phyloP scores from a whole-genome alignment of 2,797 vertebrate species.

The Muscicapa striata region DNA sequence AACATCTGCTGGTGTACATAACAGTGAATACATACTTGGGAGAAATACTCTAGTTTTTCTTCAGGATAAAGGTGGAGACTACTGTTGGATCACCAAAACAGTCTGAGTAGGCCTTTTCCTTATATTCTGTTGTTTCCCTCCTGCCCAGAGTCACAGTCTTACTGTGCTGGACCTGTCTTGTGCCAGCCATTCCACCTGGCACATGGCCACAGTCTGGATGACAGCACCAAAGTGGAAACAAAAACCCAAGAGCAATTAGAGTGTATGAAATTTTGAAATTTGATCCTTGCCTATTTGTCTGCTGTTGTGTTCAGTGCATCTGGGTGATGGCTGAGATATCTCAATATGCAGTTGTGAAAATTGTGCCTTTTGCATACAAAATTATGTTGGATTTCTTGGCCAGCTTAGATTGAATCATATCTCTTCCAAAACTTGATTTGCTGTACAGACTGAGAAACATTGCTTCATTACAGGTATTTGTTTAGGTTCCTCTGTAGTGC shows the following conservation, averaged over 20 bases:
- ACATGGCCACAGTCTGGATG: not conserved
- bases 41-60: not conserved
- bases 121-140: not conserved
- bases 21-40: not conserved
- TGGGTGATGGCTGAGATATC: not conserved
- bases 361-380: not conserved
- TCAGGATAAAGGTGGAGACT: not conserved
- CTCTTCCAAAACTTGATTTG: not conserved
- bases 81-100: not conserved
- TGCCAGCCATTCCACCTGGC: not conserved
- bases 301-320: not conserved
- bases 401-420: not conserved
- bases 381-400: not conserved
- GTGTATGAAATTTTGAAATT: not conserved
- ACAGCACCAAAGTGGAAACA: not conserved
- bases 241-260: not conserved
- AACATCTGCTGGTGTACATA: not conserved
- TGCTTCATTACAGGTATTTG: not conserved
- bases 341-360: not conserved
- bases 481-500: not conserved
- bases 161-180: not conserved
- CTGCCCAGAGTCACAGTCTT: not conserved
- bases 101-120: not conserved
- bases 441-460: not conserved
- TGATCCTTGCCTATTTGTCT: not conserved